phyloP scores from a whole-genome alignment of 2,113 vertebrate species.

The Ctenomys sociabilis region DNA sequence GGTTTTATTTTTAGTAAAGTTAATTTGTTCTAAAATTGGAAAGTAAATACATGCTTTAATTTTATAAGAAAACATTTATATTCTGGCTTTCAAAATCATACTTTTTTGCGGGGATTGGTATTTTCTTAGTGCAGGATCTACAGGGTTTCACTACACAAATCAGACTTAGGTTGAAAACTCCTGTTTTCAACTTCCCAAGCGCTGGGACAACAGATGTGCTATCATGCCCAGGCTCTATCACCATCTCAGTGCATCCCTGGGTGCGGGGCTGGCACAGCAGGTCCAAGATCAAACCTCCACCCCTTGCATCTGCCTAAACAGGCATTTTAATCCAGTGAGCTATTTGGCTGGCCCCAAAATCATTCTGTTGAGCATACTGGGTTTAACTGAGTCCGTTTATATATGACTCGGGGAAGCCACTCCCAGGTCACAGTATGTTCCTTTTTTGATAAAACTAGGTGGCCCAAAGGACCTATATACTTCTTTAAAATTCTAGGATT shows the following conservation, averaged over 20 bases:
- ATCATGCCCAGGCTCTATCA: too few relatives aligned
- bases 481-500: neutral
- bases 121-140: neutral
- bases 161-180: too few relatives aligned
- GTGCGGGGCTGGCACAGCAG: too few relatives aligned
- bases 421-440: neutral
- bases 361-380: neutral
- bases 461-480: neutral
- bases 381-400: conserved; percentile 1
- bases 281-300: too few relatives aligned
- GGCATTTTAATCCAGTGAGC: too few relatives aligned
- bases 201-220: too few relatives aligned
- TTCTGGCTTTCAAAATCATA: neutral
- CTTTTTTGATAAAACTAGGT: neutral
- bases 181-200: too few relatives aligned
- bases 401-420: neutral
- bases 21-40: conserved; percentile 20
- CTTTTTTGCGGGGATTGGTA: neutral
- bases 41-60: neutral
- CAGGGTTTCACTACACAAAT: too few relatives aligned
- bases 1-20: neutral
- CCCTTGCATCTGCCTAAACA: too few relatives aligned
- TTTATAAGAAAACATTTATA: neutral
- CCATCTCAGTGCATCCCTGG: too few relatives aligned
- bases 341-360: neutral